phyloP scores from a whole-genome alignment of 2,797 vertebrate genomes.

The Gastrophryne carolinensis region DNA sequence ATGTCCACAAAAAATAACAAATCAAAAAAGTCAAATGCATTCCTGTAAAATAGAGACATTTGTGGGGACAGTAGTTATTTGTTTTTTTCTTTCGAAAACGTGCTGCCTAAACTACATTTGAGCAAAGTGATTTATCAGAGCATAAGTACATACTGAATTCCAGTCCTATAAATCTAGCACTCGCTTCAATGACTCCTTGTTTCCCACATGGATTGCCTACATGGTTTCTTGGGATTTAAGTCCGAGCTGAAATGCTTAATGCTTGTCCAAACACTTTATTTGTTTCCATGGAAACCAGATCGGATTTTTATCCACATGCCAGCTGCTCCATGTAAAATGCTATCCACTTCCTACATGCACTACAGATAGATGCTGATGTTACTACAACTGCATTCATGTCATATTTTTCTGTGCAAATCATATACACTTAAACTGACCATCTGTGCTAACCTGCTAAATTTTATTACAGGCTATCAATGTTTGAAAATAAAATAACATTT shows the following conservation, averaged over 20 bases:
- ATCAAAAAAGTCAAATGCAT: no score
- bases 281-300: constrained; percentile 34
- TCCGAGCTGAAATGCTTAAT: constrained; percentile 26
- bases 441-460: background rate
- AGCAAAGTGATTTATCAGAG: background rate
- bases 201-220: constrained; percentile 9
- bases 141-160: constrained; percentile 2
- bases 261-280: constrained; percentile 24
- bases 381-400: constrained; percentile 1
- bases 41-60: no score
- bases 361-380: constrained; percentile 27
- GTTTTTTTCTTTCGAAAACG: no score
- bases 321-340: constrained; percentile 26
- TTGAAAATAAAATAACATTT: background rate
- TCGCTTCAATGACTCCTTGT: constrained; percentile 9
- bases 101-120: background rate
- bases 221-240: constrained; percentile 29
- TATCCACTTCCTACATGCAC: constrained; percentile 15
- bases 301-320: constrained; percentile 30
- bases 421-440: constrained; percentile 6
- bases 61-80: no score
- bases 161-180: background rate
- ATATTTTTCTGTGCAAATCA: constrained; percentile 6
- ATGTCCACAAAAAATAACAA: no score
- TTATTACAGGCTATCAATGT: constrained; percentile 12